Evolutionary conservation across 2,797 vertebrate species (phyloP), one percentile per base, ranked within the genome.

Genomic region (Rhynchotus rufescens): DNA sequence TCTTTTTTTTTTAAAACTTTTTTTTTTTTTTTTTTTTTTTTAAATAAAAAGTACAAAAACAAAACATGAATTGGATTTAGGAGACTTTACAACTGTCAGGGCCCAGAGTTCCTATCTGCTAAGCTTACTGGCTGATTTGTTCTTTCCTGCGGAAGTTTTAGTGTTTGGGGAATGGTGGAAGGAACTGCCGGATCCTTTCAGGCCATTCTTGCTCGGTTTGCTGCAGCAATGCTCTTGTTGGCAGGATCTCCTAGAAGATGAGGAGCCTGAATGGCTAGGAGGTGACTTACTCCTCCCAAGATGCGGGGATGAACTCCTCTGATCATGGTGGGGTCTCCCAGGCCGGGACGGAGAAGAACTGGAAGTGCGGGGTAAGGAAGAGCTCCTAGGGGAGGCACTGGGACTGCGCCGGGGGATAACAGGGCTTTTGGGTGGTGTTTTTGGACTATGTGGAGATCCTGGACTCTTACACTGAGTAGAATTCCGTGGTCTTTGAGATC

Each of bases 301-400:
- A 96, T 98, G 98, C 12, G 98, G 97, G 75, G 98, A 98, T 61
- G 98, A 97, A 96, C 97, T 98, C 96, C 97, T 98, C 95, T 98
- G 97, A n/a, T 99, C 98, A 28, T 98, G 98, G 67, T 98, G 97
- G 47, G 98, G 98, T 94, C 98, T 98, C 80, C 99, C 99, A 62
- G 98, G 98, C 96, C 99, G 98, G 45, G 99, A 99, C 0, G 99
- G 98, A 61, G 99, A 99, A 96, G 99, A 99, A 97, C 99, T 99
- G 97, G 98, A 98, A 8, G 99, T 99, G 97, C 99, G 99, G 96
- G 99, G 99, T 97, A 99, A 98, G 75, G 99, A 99, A 88, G 98
- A 98, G 97, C 99, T 99, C 86, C 99, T 98, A 10, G 99, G 99
- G 54, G 99, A 99, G 91, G 98, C 98, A 96, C 99, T 99, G 72